Conservation (phyloP, 2,113 vertebrate species). For the Ranitomeya variabilis region DNA sequence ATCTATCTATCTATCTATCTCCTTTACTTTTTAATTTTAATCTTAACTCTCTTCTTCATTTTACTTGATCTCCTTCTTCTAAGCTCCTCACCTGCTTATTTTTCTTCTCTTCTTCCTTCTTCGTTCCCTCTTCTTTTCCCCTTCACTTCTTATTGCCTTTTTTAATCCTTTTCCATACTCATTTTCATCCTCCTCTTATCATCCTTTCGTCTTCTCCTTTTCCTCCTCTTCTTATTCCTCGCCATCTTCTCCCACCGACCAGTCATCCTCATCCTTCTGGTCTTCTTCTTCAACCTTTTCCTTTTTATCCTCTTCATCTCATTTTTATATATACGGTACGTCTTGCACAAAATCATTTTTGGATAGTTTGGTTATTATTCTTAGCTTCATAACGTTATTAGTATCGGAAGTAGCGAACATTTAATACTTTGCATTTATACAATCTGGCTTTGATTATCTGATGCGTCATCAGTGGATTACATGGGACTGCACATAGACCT, state of each 20-base stretch:
- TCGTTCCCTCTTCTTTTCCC: neutral
- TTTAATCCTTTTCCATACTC: neutral
- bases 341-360: neutral
- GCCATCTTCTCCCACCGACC: no score
- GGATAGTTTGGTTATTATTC: neutral
- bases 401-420: neutral
- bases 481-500: neutral
- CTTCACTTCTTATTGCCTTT: neutral
- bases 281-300: neutral
- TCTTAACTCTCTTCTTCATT: no score
- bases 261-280: neutral
- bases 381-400: neutral
- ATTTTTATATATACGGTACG: no score
- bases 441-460: neutral
- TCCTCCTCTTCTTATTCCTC: neutral
- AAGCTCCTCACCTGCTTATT: no score
- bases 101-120: neutral
- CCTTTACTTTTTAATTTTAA: no score
- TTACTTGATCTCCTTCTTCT: no score
- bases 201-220: neutral
- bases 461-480: neutral
- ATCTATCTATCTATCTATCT: no score
- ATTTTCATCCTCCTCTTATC: neutral
- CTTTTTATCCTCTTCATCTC: neutral
- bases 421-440: neutral